Evolutionary conservation across 2,797 vertebrate genomes (phyloP).

Genomic region (Eospalax fontanierii): DNA sequence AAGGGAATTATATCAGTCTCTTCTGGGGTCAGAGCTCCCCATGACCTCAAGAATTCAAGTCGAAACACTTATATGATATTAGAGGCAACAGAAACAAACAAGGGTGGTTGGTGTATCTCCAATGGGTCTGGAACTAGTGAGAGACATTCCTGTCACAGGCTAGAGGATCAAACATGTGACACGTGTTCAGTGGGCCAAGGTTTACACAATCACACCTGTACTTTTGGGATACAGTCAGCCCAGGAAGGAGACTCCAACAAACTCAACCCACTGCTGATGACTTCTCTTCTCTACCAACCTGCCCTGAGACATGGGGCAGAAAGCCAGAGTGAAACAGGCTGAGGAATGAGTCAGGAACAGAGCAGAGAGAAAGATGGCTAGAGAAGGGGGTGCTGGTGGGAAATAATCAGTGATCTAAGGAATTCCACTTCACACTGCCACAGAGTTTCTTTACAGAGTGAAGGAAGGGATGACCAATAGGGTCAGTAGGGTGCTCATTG

Average conservation of each 20-base stretch:
- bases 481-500: background rate
- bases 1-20: background rate
- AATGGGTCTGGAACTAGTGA: background rate
- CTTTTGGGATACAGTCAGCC: rapidly evolving
- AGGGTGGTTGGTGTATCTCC: rapidly evolving
- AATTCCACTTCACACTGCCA: no score
- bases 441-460: background rate
- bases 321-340: background rate
- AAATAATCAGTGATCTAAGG: rapidly evolving
- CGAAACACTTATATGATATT: background rate
- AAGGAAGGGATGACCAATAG: background rate
- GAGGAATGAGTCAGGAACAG: background rate
- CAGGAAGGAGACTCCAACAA: background rate
- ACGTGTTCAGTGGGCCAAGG: no score
- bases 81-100: background rate
- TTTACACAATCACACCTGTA: background rate
- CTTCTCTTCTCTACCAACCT: background rate
- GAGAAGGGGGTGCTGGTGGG: rapidly evolving
- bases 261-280: background rate
- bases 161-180: background rate
- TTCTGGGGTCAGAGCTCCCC: no score
- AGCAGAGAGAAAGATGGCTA: no score
- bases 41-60: background rate
- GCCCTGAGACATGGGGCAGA: background rate
- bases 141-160: rapidly evolving